Percentiles rank a stretch among this genome's conserved stretches.
Evolutionary conservation across 2,797 vertebrate genomes (phyloP).

Genomic region (Anomalospiza imberbis): DNA sequence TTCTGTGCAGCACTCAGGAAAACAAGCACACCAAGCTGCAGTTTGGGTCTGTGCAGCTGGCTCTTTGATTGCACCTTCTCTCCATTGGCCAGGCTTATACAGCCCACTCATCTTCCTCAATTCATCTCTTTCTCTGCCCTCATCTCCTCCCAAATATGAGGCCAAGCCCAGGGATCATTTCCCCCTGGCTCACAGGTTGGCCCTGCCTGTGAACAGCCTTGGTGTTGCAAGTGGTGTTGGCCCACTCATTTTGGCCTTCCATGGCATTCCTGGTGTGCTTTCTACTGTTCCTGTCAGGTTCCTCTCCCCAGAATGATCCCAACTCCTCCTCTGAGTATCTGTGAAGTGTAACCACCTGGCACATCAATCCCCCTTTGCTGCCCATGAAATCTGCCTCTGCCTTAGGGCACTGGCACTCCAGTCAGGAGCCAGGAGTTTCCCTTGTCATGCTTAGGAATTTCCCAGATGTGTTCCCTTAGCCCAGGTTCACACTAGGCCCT

Average conservation of each 20-base stretch:
- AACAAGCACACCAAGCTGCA: neutral
- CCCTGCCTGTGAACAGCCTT: neutral
- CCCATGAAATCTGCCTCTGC: too few relatives aligned
- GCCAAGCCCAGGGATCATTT: too few relatives aligned
- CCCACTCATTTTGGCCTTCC: neutral
- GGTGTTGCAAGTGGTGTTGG: neutral
- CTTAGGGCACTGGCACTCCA: too few relatives aligned
- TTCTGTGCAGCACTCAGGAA: neutral
- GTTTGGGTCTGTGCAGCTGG: too few relatives aligned
- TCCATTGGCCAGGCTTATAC: neutral
- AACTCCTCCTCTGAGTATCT: neutral
- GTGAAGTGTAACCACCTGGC: too few relatives aligned
- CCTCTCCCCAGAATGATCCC: neutral
- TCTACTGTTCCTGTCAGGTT: neutral
- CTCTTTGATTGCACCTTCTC: neutral
- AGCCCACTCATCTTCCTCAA: fast-evolving
- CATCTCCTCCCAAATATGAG: neutral
- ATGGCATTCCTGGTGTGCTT: too few relatives aligned
- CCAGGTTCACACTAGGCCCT: neutral
- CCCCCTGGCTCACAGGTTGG: neutral
- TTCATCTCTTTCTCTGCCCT: neutral
- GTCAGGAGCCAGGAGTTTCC: too few relatives aligned
- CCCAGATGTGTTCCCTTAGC: neutral
- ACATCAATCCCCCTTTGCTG: too few relatives aligned
- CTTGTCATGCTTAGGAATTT: neutral